Evolutionary conservation across 2,113 vertebrate genomes (phyloP).

Genomic region (Jaculus jaculus): DNA sequence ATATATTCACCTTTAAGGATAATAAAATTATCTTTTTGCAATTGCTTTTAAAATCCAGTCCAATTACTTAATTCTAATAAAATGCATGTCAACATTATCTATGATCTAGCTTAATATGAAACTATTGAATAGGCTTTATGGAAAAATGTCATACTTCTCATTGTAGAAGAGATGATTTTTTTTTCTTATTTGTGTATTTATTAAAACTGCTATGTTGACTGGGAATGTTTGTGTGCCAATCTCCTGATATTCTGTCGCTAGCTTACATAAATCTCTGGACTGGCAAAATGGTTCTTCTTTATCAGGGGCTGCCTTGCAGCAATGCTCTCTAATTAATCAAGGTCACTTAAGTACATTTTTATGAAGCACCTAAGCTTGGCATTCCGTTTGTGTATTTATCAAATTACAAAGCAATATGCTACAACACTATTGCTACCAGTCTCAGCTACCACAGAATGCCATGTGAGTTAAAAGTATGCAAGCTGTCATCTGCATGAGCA

Average conservation of each 20-base stretch:
- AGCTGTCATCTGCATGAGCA: conserved; percentile 81
- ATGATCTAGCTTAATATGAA: neutral
- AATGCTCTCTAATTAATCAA: conserved; percentile 84
- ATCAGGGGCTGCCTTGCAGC: conserved; percentile 77
- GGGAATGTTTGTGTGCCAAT: neutral
- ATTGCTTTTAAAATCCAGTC: neutral
- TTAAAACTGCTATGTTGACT: conserved; percentile 5
- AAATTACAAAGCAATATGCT: conserved; percentile 89
- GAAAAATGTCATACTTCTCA: neutral
- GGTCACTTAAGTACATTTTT: conserved; percentile 89
- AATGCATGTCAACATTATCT: neutral
- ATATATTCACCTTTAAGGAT: neutral
- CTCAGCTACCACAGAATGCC: conserved; percentile 79
- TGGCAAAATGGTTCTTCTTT: conserved; percentile 75
- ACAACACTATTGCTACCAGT: conserved; percentile 80
- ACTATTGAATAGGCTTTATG: neutral
- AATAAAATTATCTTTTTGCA: neutral
- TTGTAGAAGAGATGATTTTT: neutral
- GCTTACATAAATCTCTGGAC: conserved; percentile 78
- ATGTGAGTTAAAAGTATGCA: conserved; percentile 84
- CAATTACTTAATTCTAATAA: neutral
- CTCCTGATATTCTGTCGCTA: conserved; percentile 65
- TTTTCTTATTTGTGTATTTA: neutral
- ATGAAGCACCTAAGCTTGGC: conserved; percentile 84
- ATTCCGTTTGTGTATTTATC: conserved; percentile 87